phyloP scores from a whole-genome alignment of 2,888 invertebrate species.

The Subacronicta megacephala region DNA sequence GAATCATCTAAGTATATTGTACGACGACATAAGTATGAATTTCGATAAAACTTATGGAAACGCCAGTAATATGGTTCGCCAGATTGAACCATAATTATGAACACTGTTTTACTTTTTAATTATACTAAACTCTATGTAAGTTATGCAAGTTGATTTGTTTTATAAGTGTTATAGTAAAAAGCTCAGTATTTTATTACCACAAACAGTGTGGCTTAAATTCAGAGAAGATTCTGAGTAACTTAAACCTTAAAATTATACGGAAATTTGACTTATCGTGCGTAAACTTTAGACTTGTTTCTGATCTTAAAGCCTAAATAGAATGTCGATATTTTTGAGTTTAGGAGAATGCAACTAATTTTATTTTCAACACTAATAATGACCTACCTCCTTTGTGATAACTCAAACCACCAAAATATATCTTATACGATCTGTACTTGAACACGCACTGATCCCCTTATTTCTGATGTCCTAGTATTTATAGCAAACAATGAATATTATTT shows the following conservation, averaged over 20 bases:
- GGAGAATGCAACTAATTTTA: not conserved
- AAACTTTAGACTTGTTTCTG: too few species aligned
- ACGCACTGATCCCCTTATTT: constrained; percentile 33
- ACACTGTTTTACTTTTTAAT: not conserved
- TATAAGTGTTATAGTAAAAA: too few species aligned
- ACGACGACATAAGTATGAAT: constrained; percentile 15
- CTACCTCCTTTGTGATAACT: constrained; percentile 37
- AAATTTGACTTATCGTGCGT: too few species aligned
- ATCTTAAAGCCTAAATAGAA: too few species aligned
- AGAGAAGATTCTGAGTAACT: too few species aligned
- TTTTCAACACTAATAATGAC: constrained; percentile 10
- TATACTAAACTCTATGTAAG: not conserved
- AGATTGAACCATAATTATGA: constrained; percentile 13
- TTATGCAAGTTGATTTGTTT: not conserved
- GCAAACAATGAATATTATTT: constrained; percentile 34
- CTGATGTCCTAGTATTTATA: constrained; percentile 39
- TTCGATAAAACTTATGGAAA: constrained; percentile 8
- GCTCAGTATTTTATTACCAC: too few species aligned
- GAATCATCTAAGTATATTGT: constrained; percentile 31
- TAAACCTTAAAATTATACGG: too few species aligned
- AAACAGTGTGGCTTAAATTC: too few species aligned
- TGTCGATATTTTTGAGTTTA: too few species aligned
- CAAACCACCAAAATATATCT: constrained; percentile 25
- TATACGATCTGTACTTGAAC: constrained; percentile 14
- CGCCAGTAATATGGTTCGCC: constrained; percentile 12